These are phyloP conservation scores for Montipora foliosa DNA, from an alignment of 64 coral and sea anemone species.

Conservation along the genomic window DNA sequence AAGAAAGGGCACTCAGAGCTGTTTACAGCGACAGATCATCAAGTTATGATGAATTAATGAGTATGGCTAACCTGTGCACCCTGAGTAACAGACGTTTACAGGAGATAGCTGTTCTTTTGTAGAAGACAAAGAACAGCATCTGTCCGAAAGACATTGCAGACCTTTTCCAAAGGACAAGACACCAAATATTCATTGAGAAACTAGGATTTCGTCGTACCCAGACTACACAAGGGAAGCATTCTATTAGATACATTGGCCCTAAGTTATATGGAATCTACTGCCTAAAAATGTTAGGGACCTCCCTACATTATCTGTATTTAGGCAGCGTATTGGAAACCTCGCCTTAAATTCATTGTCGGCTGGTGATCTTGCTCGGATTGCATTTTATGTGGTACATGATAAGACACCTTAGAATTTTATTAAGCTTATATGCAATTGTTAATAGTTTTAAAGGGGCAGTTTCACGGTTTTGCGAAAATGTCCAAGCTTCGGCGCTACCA, in stretches of 20 bases:
- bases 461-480: too few species aligned
- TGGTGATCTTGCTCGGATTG: neutral
- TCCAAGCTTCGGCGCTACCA: too few species aligned
- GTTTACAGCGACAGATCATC: neutral
- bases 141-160: neutral
- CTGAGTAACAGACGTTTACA: neutral
- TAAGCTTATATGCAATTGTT: neutral
- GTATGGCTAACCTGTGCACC: neutral
- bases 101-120: neutral
- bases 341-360: neutral
- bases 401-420: neutral
- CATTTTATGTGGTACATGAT: neutral
- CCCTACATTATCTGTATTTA: neutral
- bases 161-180: neutral
- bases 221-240: neutral
- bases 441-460: too few species aligned
- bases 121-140: neutral
- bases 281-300: neutral
- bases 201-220: neutral
- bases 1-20: neutral
- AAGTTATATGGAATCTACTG: conserved; percentile 2
- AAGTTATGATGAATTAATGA: neutral
- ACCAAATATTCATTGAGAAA: neutral
- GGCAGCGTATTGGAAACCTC: neutral
- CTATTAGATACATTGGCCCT: neutral